Evolutionary conservation across 2,888 invertebrate species (phyloP).

Genomic region (Protodeltote pygarga): DNA sequence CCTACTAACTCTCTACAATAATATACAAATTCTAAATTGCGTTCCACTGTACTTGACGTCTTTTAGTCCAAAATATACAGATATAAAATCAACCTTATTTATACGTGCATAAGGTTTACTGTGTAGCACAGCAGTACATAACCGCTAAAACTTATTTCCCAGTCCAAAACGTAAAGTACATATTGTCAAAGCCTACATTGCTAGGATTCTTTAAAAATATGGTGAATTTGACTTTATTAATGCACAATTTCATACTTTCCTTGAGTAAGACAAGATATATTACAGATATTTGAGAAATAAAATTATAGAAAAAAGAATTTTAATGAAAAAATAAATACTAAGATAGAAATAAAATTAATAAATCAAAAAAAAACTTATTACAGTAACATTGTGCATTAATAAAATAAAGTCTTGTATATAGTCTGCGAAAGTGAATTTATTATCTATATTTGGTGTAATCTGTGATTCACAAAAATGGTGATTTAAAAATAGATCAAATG

Average conservation of each 20-base stretch:
- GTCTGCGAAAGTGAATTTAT: slow-evolving; percentile 14
- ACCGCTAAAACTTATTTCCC: slow-evolving; percentile 19
- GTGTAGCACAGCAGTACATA: slow-evolving; percentile 25
- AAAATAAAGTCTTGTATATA: slow-evolving; percentile 17
- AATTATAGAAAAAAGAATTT: no score
- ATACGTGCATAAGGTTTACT: no score
- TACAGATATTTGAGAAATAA: no score
- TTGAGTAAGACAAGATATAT: background rate
- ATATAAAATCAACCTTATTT: no score
- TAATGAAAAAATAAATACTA: no score
- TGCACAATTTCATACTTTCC: slow-evolving; percentile 9
- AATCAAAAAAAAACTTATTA: background rate
- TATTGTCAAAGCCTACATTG: slow-evolving; percentile 56
- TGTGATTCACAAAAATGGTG: slow-evolving; percentile 28
- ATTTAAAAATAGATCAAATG: slow-evolving; percentile 1
- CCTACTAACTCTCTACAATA: no score
- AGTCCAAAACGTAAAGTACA: slow-evolving; percentile 30
- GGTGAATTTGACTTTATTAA: slow-evolving; percentile 12
- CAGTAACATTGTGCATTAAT: slow-evolving; percentile 8
- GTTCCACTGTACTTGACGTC: no score
- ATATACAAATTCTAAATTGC: background rate
- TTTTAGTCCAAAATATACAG: background rate
- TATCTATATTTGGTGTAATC: slow-evolving; percentile 20
- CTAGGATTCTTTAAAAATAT: slow-evolving; percentile 36
- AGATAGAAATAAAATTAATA: background rate